Base-by-base conservation (phyloP, 2,888 invertebrate species). In the Rapana venosa region DNA sequence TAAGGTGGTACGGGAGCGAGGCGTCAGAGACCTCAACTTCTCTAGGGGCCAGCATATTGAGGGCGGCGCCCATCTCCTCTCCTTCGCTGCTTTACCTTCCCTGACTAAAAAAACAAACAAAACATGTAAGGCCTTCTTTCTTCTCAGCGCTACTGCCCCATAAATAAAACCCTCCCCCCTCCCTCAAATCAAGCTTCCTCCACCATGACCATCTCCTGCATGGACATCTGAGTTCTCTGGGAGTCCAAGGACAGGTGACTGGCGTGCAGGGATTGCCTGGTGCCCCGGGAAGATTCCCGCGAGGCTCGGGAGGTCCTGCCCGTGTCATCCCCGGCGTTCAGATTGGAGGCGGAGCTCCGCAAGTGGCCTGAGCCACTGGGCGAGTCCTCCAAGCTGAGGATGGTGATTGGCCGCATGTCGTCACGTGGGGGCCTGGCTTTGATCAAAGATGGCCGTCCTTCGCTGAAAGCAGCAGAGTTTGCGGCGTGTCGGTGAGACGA, bases 401-500 rank as follows among this genome's bases (percentile, higher is more conserved):
- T 93, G 20, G 94, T 93, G 20, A 92, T 87, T 30, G 94, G 93
- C 30, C 93, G 92, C 26, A 91, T 88, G 30, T 92, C 92, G 11
- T 91, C 91, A 20, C 91, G 90, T 13, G 88, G 85, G 13, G 92
- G 89, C n/a, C 92, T 88, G 47, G 92, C 92, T 15, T 92, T 90
- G 6, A 94, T 93, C 85, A 95, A 90, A 88, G 92, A 93, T 13
- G 93, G 91, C 35, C 94, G 90, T 47, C 94, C 95, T 87, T 94
- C 94, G 30, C 95, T 95, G 92, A 58, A 87, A 92, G 35, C 47
- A 47, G 47, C 8, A 47, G 47, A 5, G 47, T 8, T 47, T 2
- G 47, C 8, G 47, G 47, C 81, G 79, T 15, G 15, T 36, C 22
- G 32, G 61, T 17, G 47, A 36, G 4, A 32, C 66, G n/a, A 32